Base-by-base conservation (phyloP, 2,113 vertebrate species). In the Mesitornis unicolor region DNA sequence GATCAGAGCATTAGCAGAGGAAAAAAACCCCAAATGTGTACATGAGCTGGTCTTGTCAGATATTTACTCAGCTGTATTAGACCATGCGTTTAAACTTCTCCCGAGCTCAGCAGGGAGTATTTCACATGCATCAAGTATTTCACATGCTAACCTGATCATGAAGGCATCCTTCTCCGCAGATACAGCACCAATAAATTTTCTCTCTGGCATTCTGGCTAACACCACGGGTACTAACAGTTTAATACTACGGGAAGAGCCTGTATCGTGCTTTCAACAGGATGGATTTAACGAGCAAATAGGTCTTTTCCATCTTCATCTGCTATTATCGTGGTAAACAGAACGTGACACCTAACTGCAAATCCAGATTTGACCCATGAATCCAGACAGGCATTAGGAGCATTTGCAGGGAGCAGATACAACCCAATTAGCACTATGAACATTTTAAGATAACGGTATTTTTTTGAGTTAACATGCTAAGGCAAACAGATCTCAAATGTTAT, bases 51-150 rank as follows among this genome's bases (percentile, higher is more conserved):
- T 96, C 91, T 95, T 28, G 38, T 96, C 93, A 96, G 87, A 69
- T 54, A 74, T 92, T 97, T 96, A 96, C 61, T 95, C 96, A 96
- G 89, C 80, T 83, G 65, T 57, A 87, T n/a, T 84, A 87, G 71
- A 91, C 13, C 70, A 53, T 71, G 73, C 29, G 11, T 90, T 97
- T 96, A 90, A 91, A 91, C 87, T 87, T 96, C 87, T 87, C 79
- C 36, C 54, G 57, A 68, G 60, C 63, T 68, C 92, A 87, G 67
- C 4, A 67, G 78, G 78, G 70, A 84, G 60, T 54, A 87, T 68
- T 93, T 90, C 69, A 71, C 1, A 4, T 42, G 70, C 63, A 96
- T 94, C 87, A 91, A 96, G 86, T 81, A 95, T 80, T 89, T 93
- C 91, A 90, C 54, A 67, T 36, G 48, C 76, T 95, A 93, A 93